Conservation (phyloP, 1,140 invertebrate genomes). For the Armadillidium nasatum region DNA sequence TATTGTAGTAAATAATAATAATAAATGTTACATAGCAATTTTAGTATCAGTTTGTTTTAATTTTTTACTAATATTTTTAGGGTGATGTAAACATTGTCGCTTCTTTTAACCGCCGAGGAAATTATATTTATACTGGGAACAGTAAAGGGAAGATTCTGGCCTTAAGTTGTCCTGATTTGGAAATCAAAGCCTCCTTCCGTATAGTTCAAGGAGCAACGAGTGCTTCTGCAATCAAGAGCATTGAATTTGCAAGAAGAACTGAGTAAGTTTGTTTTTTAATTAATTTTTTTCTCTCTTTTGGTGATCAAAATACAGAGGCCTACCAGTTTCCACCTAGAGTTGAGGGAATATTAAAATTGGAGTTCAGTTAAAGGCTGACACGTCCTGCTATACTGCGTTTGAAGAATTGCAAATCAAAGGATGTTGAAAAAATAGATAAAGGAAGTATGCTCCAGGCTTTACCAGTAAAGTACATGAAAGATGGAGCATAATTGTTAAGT, state of each 20-base stretch:
- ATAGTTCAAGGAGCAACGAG: conserved; percentile 88
- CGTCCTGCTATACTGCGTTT: too few relatives aligned
- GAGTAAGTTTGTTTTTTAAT: conserved; percentile 75
- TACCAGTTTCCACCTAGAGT: background rate
- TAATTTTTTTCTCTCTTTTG: background rate
- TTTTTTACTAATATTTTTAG: background rate
- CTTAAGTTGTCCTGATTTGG: conserved; percentile 66
- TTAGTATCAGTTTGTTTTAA: too few relatives aligned
- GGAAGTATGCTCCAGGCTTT: too few relatives aligned
- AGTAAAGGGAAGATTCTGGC: conserved; percentile 60
- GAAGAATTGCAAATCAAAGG: too few relatives aligned
- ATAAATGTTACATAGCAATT: background rate
- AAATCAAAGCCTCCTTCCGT: conserved; percentile 83
- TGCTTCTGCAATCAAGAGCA: conserved; percentile 92
- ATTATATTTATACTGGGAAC: conserved; percentile 36
- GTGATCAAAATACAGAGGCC: background rate
- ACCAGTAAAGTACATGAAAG: too few relatives aligned
- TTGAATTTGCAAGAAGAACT: conserved; percentile 92
- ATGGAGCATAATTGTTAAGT: too few relatives aligned
- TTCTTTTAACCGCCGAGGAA: too few relatives aligned
- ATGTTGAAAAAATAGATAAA: too few relatives aligned
- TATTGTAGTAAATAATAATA: background rate
- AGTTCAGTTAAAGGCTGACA: too few relatives aligned
- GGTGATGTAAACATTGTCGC: background rate
- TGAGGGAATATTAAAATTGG: too few relatives aligned